Conservation (phyloP, 1,140 invertebrate species). For the Lanistes nyassanus region DNA sequence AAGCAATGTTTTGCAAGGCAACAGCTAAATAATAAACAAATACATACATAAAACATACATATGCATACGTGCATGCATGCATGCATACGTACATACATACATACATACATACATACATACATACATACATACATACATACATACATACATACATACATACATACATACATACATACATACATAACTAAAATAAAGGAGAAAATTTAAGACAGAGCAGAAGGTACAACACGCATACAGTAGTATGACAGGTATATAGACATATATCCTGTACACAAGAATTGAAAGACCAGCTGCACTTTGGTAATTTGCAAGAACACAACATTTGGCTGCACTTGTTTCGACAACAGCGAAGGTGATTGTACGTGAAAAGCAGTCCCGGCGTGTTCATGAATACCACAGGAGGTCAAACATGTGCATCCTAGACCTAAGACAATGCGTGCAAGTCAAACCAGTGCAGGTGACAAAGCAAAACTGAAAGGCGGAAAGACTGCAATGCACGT, state of each 20-base stretch:
- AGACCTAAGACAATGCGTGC: too few species aligned
- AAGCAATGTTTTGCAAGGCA: too few species aligned
- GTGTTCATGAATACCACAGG: too few species aligned
- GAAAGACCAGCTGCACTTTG: background rate
- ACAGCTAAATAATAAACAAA: too few species aligned
- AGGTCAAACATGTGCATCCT: too few species aligned
- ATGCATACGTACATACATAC: background rate
- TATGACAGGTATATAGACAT: background rate
- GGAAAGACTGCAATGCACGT: too few species aligned
- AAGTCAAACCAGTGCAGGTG: too few species aligned
- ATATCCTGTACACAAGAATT: background rate
- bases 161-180: background rate
- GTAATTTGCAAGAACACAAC: background rate
- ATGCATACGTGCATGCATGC: background rate
- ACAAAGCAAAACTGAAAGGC: too few species aligned
- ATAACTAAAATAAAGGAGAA: background rate
- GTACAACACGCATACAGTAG: background rate
- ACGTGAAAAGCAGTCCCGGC: too few species aligned
- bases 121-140: background rate
- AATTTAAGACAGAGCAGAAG: background rate
- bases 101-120: background rate
- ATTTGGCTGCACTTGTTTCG: background rate
- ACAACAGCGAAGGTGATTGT: too few species aligned
- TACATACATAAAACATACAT: conserved; percentile 3
- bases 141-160: background rate